These are phyloP conservation scores for Drosophila bifasciata DNA, from an alignment of 1,140 invertebrate species.

Conservation along the genomic window DNA sequence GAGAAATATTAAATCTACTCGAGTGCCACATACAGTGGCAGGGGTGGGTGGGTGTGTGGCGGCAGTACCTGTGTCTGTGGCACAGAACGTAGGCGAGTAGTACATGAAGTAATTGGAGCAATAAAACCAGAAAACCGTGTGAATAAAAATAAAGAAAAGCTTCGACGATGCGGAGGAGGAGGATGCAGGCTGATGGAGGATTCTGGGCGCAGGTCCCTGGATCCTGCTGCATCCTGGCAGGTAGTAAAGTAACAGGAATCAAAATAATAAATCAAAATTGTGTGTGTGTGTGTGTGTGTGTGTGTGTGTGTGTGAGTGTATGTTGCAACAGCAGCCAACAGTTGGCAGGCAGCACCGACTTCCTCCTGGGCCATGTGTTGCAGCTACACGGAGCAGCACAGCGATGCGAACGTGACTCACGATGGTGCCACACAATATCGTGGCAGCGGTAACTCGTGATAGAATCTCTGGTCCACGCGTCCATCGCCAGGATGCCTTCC, in stretches of 20 bases:
- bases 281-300: slow-evolving; percentile 28
- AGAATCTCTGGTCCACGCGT: background rate
- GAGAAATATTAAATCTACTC: slow-evolving; percentile 65
- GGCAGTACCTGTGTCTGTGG: too few species aligned
- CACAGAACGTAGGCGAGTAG: slow-evolving; percentile 24
- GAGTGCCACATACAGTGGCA: slow-evolving; percentile 37
- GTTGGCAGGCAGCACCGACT: slow-evolving; percentile 46
- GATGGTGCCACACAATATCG: background rate
- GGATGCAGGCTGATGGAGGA: background rate
- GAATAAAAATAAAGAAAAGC: slow-evolving; percentile 68
- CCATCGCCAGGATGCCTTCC: background rate
- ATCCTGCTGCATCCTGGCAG: slow-evolving; percentile 57
- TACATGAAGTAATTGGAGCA: slow-evolving; percentile 78
- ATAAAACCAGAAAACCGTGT: slow-evolving; percentile 73
- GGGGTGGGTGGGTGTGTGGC: background rate
- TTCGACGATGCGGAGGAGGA: slow-evolving; percentile 26
- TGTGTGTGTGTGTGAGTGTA: slow-evolving; percentile 14
- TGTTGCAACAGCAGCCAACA: slow-evolving; percentile 45
- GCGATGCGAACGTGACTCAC: slow-evolving; percentile 14
- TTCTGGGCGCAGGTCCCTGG: background rate
- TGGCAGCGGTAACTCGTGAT: slow-evolving; percentile 5
- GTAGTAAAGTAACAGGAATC: slow-evolving; percentile 74
- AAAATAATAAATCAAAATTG: slow-evolving; percentile 80
- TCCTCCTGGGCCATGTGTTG: slow-evolving; percentile 18
- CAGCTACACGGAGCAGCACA: slow-evolving; percentile 17